Conservation (phyloP, 2,113 vertebrate species). For the Mustela nigripes region DNA sequence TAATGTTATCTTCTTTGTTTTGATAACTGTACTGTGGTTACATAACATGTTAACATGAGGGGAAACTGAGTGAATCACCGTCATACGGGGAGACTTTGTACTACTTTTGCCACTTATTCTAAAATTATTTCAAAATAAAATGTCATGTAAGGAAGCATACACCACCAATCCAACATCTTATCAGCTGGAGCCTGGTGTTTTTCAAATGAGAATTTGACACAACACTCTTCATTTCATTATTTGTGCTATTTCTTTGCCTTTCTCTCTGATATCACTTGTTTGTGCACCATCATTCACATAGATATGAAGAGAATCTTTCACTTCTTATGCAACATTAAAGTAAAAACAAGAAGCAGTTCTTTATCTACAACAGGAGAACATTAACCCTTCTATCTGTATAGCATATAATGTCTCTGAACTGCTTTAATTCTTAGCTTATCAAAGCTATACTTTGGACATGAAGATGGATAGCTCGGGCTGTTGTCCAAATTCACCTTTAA, state of each 20-base stretch:
- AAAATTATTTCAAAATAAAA: background rate
- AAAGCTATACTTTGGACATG: background rate
- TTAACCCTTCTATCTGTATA: background rate
- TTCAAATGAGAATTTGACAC: background rate
- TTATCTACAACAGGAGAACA: background rate
- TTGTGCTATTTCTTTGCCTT: background rate
- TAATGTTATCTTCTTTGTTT: background rate
- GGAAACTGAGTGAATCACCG: background rate
- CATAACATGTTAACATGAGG: background rate
- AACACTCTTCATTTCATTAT: background rate
- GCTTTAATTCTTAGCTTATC: conserved; percentile 18
- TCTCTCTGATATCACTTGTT: background rate
- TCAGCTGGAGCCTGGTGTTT: background rate
- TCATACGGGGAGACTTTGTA: background rate
- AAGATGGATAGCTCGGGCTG: background rate
- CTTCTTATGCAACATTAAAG: background rate
- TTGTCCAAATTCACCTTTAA: conserved; percentile 13
- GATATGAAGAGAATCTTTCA: background rate
- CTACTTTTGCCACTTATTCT: background rate
- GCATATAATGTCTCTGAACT: background rate
- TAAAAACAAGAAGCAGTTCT: background rate
- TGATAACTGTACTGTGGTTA: background rate
- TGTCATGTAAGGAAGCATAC: background rate
- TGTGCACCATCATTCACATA: background rate
- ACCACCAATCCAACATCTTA: background rate